Evolutionary conservation across 2,888 invertebrate genomes (phyloP).

Genomic region (Drosophila setosimentum): DNA sequence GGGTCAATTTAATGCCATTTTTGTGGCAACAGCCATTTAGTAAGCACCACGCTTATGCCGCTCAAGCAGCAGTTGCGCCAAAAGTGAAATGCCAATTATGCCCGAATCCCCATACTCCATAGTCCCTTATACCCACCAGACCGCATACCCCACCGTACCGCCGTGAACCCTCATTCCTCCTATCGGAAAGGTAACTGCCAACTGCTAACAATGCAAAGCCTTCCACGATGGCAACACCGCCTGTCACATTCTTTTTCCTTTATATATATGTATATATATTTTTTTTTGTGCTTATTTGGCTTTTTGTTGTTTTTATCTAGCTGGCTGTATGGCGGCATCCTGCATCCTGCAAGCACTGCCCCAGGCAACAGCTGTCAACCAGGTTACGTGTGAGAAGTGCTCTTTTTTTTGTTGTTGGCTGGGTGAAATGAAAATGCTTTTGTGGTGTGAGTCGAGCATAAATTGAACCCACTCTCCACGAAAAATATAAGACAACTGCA

Average conservation of each 20-base stretch:
- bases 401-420: not conserved
- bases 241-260: conserved; percentile 52
- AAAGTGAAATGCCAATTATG: conserved; percentile 79
- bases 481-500: conserved; percentile 54
- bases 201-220: conserved; percentile 75
- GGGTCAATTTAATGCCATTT: conserved; percentile 74
- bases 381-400: conserved; percentile 66
- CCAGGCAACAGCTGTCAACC: conserved; percentile 77
- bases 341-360: conserved; percentile 35
- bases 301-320: conserved; percentile 66
- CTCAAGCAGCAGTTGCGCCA: conserved; percentile 63
- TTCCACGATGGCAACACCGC: conserved; percentile 59
- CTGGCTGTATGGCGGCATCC: conserved; percentile 30
- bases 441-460: conserved; percentile 45
- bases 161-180: conserved; percentile 19
- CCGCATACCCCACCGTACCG: not conserved
- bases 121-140: conserved; percentile 1
- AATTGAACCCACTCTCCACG: conserved; percentile 50
- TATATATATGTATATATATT: conserved; percentile 3
- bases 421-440: conserved; percentile 1
- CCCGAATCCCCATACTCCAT: conserved; percentile 33
- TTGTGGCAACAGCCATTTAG: conserved; percentile 56
- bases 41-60: conserved; percentile 51
- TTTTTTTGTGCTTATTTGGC: conserved; percentile 65
- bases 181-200: conserved; percentile 68